These are phyloP conservation scores for Heteromormyrus szaboi DNA, from an alignment of 2,797 vertebrate genomes.

Conservation along the genomic window DNA sequence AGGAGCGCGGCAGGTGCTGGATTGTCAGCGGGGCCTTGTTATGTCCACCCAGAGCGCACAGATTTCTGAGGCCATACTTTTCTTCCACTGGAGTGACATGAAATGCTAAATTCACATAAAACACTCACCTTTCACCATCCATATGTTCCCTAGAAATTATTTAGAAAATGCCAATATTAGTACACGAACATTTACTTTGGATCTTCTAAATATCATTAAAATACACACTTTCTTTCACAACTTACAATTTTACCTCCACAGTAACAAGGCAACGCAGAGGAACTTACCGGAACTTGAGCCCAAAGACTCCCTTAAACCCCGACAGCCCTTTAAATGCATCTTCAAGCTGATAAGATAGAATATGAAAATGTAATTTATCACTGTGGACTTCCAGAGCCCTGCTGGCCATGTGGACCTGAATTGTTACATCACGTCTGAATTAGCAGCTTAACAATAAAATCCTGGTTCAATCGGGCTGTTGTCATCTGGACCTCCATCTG, in stretches of 20 bases:
- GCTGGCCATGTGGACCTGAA: background rate
- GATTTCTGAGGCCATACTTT: background rate
- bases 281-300: background rate
- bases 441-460: background rate
- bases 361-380: background rate
- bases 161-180: background rate
- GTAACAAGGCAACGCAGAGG: constrained; percentile 36
- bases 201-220: background rate
- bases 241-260: constrained; percentile 75
- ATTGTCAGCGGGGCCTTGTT: background rate
- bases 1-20: constrained; percentile 40
- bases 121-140: constrained; percentile 65
- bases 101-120: constrained; percentile 18
- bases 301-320: constrained; percentile 67
- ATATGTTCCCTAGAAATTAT: constrained; percentile 59
- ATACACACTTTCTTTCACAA: background rate
- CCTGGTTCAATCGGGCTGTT: background rate
- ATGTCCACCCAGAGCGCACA: background rate
- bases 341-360: constrained; percentile 64
- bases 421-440: background rate
- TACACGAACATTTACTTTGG: background rate
- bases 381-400: background rate
- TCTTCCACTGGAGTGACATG: background rate
- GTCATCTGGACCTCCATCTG: background rate
- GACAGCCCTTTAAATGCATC: constrained; percentile 71